phyloP scores from a whole-genome alignment of 2,888 invertebrate species.

The Phengaris alcon region DNA sequence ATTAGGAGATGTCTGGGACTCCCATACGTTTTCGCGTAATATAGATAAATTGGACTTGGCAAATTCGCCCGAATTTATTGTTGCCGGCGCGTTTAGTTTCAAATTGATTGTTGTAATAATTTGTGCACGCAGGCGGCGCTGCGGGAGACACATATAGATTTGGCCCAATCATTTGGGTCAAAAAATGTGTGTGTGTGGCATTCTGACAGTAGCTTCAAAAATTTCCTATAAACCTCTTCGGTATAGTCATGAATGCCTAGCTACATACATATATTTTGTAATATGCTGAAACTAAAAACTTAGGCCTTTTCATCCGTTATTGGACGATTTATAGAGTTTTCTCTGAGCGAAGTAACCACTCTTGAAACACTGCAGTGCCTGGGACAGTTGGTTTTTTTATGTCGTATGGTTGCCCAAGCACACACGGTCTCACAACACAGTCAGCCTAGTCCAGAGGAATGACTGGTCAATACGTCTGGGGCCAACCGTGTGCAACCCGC shows the following conservation, averaged over 20 bases:
- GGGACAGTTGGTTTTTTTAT: no score
- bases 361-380: no score
- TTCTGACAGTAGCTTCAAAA: not conserved
- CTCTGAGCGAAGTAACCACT: no score
- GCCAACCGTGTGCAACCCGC: no score
- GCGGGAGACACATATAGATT: not conserved
- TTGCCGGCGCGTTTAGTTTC: conserved; percentile 14
- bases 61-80: conserved; percentile 15
- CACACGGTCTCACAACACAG: no score
- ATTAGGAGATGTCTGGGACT: conserved; percentile 21
- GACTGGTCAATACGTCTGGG: no score
- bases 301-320: no score
- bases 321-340: no score
- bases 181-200: not conserved
- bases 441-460: no score
- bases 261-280: no score
- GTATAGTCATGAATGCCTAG: not conserved
- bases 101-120: conserved; percentile 29
- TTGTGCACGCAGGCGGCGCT: conserved; percentile 9
- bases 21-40: conserved; percentile 25
- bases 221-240: not conserved
- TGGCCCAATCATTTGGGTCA: not conserved
- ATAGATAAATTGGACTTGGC: conserved; percentile 26
- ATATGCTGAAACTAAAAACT: not conserved
- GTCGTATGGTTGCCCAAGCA: no score